Evolutionary conservation across 2,113 vertebrate genomes (phyloP).

Genomic region (Xenopus tropicalis): UCB_Xtro_10.0 CM004450.2:83278501-83279000

Average conservation of each 20-base stretch:
- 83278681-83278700: background rate
- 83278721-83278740: constrained; percentile 9
- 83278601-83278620: background rate
- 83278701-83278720: background rate
- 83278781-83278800: background rate
- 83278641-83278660: constrained; percentile 5
- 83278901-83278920: constrained; percentile 35
- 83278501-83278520: background rate
- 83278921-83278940: background rate
- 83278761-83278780: constrained; percentile 3
- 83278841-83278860: background rate
- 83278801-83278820: constrained; percentile 3
- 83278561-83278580: background rate
- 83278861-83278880: constrained; percentile 15
- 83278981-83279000: constrained; percentile 39
- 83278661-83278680: constrained; percentile 12
- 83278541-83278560: constrained; percentile 8
- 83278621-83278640: constrained; percentile 12
- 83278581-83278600: constrained; percentile 1
- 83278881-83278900: constrained; percentile 28
- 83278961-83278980: constrained; percentile 40
- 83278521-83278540: constrained; percentile 26
- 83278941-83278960: constrained; percentile 11
- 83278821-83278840: background rate
- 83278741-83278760: constrained; percentile 1